Evolutionary conservation across 1,140 invertebrate genomes (phyloP).

Genomic region (Ctenoplectra terminalis): DNA sequence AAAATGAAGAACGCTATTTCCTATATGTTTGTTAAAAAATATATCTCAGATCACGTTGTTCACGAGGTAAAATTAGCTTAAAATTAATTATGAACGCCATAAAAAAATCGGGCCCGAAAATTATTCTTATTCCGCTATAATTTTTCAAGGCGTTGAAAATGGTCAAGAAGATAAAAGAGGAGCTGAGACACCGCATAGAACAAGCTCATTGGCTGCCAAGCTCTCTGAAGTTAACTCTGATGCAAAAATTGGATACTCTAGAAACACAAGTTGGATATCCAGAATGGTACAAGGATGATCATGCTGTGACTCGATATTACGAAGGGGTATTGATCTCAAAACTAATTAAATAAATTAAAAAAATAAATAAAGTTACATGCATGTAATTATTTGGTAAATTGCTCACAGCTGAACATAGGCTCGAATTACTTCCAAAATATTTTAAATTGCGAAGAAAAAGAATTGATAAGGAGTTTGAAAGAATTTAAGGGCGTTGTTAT

Average conservation of each 20-base stretch:
- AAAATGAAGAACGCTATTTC: conserved; percentile 49
- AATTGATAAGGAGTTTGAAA: background rate
- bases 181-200: conserved; percentile 38
- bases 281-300: conserved; percentile 84
- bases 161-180: conserved; percentile 28
- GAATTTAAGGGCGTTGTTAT: background rate
- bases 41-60: conserved; percentile 16
- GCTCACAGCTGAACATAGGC: conserved; percentile 55
- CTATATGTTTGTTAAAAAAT: conserved; percentile 53
- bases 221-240: conserved; percentile 83
- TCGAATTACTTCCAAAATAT: conserved; percentile 63
- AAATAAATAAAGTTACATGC: conserved; percentile 7
- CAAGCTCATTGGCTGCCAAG: conserved; percentile 85
- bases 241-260: conserved; percentile 85
- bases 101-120: background rate
- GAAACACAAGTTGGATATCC: conserved; percentile 87
- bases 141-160: conserved; percentile 47
- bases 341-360: background rate
- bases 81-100: background rate
- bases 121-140: background rate
- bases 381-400: background rate
- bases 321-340: conserved; percentile 69
- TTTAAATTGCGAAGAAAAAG: conserved; percentile 44
- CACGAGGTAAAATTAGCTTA: conserved; percentile 34
- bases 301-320: conserved; percentile 81